A percentile compares a stretch with the other conserved stretches of the same genome.
Evolutionary conservation across 2,797 vertebrate genomes (phyloP).

Genomic region (Pangasius djambal): DNA sequence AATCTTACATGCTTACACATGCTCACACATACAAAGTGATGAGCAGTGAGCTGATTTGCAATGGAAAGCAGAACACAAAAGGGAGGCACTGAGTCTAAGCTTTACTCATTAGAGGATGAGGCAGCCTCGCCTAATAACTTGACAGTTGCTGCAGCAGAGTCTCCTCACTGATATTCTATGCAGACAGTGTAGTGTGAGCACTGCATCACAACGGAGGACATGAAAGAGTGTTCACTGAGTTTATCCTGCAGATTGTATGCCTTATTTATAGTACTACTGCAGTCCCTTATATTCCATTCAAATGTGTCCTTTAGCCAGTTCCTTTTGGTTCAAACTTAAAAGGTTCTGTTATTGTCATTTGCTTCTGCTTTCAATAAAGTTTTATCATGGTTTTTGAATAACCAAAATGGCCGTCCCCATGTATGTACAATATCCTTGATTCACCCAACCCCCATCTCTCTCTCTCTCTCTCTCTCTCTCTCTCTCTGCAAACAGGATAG

Average conservation of each 20-base stretch:
- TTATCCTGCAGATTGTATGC: neutral
- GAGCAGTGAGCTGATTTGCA: slow-evolving; percentile 63
- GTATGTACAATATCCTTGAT: slow-evolving; percentile 59
- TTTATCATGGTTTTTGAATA: slow-evolving; percentile 58
- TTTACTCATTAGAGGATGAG: slow-evolving; percentile 11
- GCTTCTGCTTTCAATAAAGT: slow-evolving; percentile 68
- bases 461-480: neutral
- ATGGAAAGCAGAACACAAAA: slow-evolving; percentile 65
- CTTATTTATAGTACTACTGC: neutral
- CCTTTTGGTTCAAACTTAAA: neutral
- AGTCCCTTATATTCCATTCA: neutral
- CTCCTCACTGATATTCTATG: neutral
- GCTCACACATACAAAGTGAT: slow-evolving; percentile 20
- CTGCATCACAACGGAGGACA: neutral
- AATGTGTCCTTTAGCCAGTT: neutral
- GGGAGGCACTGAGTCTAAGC: slow-evolving; percentile 55
- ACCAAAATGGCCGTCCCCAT: slow-evolving; percentile 68
- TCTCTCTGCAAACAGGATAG: slow-evolving; percentile 46
- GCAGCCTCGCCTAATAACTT: slow-evolving; percentile 1
- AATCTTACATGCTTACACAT: neutral
- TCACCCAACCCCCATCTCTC: slow-evolving; percentile 61
- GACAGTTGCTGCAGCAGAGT: neutral
- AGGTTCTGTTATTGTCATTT: neutral
- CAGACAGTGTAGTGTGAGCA: slow-evolving; percentile 17
- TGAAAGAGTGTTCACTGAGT: neutral